These are phyloP conservation scores for Turritopsis rubra DNA, from an alignment of 30 jellyfish, hydroid and myxozoan species.

Conservation along the genomic window DNA sequence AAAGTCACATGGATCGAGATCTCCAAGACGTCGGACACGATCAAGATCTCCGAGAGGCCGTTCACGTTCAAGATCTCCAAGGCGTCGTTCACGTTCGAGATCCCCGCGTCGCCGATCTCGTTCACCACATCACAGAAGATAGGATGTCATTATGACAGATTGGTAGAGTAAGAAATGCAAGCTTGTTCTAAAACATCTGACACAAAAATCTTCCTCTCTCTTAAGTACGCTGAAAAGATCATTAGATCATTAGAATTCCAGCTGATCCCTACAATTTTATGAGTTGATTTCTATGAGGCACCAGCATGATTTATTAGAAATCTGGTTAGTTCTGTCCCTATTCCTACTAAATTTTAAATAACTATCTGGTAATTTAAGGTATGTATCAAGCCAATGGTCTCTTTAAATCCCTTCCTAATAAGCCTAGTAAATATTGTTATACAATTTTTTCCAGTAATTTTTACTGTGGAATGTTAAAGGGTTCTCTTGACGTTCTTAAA, in stretches of 20 bases:
- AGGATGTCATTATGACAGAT: background rate
- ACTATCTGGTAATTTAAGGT: background rate
- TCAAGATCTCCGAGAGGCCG: background rate
- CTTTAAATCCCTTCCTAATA: background rate
- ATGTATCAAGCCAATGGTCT: background rate
- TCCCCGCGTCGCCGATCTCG: background rate
- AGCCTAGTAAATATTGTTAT: background rate
- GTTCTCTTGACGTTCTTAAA: too few relatives aligned
- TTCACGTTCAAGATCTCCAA: background rate
- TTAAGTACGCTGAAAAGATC: too few relatives aligned
- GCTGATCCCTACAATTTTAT: too few relatives aligned
- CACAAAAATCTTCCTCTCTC: background rate
- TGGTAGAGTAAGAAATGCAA: constrained; percentile 21
- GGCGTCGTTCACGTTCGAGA: background rate
- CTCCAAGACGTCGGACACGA: background rate
- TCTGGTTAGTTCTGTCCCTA: too few relatives aligned
- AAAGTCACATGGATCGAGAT: background rate
- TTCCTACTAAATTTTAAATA: too few relatives aligned
- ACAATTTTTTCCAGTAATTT: too few relatives aligned
- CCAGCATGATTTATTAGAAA: too few relatives aligned
- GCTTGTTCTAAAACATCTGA: background rate
- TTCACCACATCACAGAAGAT: constrained; percentile 11
- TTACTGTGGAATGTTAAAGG: too few relatives aligned
- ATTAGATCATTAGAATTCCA: too few relatives aligned
- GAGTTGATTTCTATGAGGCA: too few relatives aligned